Evolutionary conservation across 2,797 vertebrate species (phyloP).

Genomic region (Galaxias olidus): DNA sequence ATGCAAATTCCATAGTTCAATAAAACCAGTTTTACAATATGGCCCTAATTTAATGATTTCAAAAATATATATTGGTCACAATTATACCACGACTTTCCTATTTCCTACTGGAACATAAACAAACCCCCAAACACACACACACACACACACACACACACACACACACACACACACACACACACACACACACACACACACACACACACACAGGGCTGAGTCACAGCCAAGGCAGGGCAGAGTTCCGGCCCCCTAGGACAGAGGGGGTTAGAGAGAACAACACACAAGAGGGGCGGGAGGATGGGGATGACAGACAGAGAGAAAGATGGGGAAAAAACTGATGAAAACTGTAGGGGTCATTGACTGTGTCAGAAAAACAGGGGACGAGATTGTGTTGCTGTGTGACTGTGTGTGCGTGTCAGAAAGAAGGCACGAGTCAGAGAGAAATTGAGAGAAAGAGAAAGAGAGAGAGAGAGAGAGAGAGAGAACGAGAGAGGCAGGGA

Average conservation of each 20-base stretch:
- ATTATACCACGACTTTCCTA: no score
- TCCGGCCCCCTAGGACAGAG: slow-evolving; percentile 56
- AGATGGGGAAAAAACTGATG: neutral
- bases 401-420: no score
- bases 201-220: slow-evolving; percentile 36
- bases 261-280: neutral
- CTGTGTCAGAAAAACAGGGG: neutral
- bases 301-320: neutral
- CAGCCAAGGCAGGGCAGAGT: slow-evolving; percentile 57
- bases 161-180: no score
- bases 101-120: neutral
- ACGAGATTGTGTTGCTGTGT: neutral
- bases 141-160: no score
- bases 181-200: neutral
- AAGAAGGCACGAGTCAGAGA: neutral
- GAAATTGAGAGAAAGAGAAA: neutral
- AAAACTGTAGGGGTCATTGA: neutral
- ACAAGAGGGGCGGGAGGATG: neutral
- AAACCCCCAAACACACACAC: neutral
- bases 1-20: no score
- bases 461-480: slow-evolving; percentile 35
- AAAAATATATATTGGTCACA: no score
- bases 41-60: no score
- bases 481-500: slow-evolving; percentile 49
- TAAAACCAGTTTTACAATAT: no score